phyloP scores from a whole-genome alignment of 1,140 invertebrate species.

The Holotrichia oblita region DNA sequence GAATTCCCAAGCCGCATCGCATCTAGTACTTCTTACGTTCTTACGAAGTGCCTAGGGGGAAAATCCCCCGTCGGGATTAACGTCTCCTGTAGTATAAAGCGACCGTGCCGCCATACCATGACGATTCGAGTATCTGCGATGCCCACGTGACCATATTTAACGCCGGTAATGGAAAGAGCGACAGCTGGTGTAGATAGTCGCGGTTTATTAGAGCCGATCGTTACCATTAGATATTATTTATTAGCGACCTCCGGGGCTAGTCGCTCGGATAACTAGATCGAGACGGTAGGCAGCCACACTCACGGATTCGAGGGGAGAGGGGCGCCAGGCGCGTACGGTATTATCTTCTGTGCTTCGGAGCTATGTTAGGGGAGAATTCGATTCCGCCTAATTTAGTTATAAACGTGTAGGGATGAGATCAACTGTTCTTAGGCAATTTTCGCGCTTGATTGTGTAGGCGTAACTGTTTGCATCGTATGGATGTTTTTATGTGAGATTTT shows the following conservation, averaged over 20 bases:
- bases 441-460: neutral
- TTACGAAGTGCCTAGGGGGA: neutral
- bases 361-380: no score
- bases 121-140: neutral
- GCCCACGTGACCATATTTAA: conserved; percentile 8
- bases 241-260: neutral
- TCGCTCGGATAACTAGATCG: neutral
- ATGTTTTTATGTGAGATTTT: no score
- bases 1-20: neutral
- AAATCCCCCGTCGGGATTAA: neutral
- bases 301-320: no score
- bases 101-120: neutral
- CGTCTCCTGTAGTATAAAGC: neutral
- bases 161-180: conserved; percentile 13
- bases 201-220: conserved; percentile 30
- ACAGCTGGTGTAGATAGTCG: conserved; percentile 30
- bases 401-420: neutral
- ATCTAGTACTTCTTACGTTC: neutral
- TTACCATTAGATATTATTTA: conserved; percentile 31
- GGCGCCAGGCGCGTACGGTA: no score
- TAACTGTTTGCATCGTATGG: no score
- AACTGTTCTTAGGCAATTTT: neutral
- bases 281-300: neutral
- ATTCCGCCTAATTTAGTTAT: neutral
- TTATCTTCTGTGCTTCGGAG: neutral